Percentiles rank a stretch among this genome's conserved stretches.
phyloP scores from a whole-genome alignment of 64 coral and sea anemone species.

The Montipora foliosa region DNA sequence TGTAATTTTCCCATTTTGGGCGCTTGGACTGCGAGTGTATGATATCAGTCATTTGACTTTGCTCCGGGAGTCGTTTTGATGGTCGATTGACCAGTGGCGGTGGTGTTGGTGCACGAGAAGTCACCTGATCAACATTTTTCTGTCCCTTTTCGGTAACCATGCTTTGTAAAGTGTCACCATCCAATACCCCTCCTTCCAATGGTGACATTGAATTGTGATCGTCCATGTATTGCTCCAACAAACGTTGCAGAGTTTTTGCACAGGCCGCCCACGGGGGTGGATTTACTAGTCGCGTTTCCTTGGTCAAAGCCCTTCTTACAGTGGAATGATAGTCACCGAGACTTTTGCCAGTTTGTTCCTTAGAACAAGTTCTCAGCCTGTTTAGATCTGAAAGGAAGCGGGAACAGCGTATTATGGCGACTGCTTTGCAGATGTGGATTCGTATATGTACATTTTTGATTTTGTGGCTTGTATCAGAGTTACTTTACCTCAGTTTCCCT shows the following conservation, averaged over 20 bases:
- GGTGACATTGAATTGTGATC: neutral
- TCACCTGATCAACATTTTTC: neutral
- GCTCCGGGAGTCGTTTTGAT: constrained; percentile 12
- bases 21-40: neutral
- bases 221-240: constrained; percentile 16
- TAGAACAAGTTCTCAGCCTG: neutral
- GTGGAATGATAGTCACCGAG: neutral
- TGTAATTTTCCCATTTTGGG: neutral
- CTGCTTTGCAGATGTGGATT: too few species aligned
- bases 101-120: neutral
- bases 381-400: neutral
- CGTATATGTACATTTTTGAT: too few species aligned
- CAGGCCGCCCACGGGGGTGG: neutral
- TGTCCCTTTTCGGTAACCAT: neutral
- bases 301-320: neutral
- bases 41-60: neutral
- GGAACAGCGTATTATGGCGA: neutral
- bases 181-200: neutral
- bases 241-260: neutral
- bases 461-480: too few species aligned
- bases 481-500: too few species aligned
- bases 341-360: neutral
- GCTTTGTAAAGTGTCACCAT: neutral
- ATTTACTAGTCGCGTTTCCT: neutral
- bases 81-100: constrained; percentile 30